Conservation (phyloP, 2,113 vertebrate genomes). For the Corvus cornix region DNA sequence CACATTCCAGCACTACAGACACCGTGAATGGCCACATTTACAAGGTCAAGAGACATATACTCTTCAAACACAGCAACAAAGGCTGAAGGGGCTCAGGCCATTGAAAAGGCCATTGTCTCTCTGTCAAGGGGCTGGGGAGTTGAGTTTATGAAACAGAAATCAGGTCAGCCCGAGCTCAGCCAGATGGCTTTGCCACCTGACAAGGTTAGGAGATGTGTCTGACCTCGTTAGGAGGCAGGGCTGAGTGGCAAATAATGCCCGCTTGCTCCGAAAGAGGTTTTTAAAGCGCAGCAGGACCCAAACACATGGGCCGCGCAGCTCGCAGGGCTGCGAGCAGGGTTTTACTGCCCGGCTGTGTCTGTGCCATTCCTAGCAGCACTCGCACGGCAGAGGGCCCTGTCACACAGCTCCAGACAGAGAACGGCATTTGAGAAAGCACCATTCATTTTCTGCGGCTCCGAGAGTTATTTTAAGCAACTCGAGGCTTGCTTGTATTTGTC, state of each 20-base stretch:
- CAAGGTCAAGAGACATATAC: neutral
- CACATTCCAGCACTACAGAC: neutral
- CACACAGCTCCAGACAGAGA: neutral
- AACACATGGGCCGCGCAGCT: neutral
- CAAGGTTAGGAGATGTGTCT: conserved; percentile 3
- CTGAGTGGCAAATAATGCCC: neutral
- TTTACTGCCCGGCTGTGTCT: neutral
- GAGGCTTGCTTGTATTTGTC: neutral
- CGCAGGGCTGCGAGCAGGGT: neutral
- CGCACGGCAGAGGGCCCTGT: conserved; percentile 62
- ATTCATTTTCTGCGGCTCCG: neutral
- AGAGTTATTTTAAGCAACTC: neutral
- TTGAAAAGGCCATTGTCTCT: neutral
- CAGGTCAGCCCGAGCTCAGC: neutral
- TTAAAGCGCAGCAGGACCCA: neutral
- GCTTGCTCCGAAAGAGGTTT: neutral
- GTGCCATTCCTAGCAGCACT: neutral
- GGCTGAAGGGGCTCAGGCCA: neutral
- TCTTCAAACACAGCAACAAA: neutral
- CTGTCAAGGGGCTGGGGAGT: neutral
- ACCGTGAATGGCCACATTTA: neutral
- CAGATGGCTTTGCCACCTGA: neutral
- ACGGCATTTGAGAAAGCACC: neutral
- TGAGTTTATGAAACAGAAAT: conserved; percentile 40
- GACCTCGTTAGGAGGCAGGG: neutral